A percentile compares a stretch with the other conserved stretches of the same genome.
Conservation (phyloP, 1,140 invertebrate species). For the Diachasma alloeum region DNA sequence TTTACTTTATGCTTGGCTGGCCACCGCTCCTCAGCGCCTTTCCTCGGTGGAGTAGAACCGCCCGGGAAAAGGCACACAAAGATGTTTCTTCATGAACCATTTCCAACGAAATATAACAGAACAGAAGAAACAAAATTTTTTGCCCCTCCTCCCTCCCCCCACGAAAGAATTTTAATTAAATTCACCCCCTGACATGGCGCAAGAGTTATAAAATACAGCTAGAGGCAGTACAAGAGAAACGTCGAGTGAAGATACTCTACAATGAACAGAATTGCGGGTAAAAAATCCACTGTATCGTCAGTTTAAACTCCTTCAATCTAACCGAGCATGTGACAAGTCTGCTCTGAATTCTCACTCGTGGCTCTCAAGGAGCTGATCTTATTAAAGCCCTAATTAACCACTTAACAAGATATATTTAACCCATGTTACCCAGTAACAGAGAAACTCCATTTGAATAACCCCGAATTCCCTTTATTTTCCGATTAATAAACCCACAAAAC, state of each 20-base stretch:
- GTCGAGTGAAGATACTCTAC: neutral
- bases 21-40: constrained; percentile 52
- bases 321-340: constrained; percentile 1
- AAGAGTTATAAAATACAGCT: neutral
- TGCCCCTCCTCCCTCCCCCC: neutral
- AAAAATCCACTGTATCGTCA: neutral
- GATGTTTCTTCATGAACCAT: neutral
- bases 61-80: constrained; percentile 7
- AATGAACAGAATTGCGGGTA: neutral
- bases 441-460: neutral
- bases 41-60: constrained; percentile 37
- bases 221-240: neutral
- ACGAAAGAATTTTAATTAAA: neutral
- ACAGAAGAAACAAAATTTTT: neutral
- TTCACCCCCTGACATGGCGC: neutral
- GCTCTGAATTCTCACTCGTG: constrained; percentile 35
- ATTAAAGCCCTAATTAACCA: constrained; percentile 57
- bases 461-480: constrained; percentile 1
- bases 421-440: constrained; percentile 23
- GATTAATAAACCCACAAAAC: neutral
- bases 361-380: constrained; percentile 48
- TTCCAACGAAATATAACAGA: neutral
- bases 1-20: constrained; percentile 56
- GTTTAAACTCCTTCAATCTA: neutral
- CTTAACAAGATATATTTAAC: constrained; percentile 61